phyloP scores from a whole-genome alignment of 2,797 vertebrate species.

The Sebastes steindachneri region DNA sequence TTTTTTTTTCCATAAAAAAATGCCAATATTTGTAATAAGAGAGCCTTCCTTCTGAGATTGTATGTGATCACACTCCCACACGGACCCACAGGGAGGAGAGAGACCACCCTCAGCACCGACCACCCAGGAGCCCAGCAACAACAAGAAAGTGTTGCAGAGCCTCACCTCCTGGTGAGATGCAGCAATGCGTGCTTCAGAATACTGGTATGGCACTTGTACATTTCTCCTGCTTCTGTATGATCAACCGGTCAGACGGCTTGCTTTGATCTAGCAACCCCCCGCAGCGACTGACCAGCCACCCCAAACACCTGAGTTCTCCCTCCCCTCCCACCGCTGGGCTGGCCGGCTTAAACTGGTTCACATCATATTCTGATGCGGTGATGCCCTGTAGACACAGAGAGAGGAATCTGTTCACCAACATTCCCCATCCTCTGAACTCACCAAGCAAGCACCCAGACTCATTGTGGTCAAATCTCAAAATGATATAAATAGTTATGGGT shows the following conservation, averaged over 20 bases:
- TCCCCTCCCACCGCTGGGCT: not conserved
- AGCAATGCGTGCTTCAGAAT: not conserved
- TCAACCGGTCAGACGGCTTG: not conserved
- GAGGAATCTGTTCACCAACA: not conserved
- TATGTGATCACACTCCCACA: not conserved
- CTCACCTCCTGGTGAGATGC: conserved; percentile 1
- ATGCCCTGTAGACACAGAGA: not conserved
- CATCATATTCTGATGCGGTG: not conserved
- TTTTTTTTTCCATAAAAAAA: not conserved
- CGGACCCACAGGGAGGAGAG: not conserved
- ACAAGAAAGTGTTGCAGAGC: not conserved
- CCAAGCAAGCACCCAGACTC: no score
- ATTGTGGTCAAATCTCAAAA: not conserved
- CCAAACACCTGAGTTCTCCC: not conserved
- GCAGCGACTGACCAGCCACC: not conserved
- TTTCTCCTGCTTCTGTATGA: not conserved
- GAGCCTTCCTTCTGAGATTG: not conserved
- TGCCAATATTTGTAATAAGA: not conserved
- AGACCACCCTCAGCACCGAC: not conserved
- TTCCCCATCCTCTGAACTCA: not conserved
- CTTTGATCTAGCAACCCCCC: conserved; percentile 18
- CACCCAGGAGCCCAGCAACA: not conserved
- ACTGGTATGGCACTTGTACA: not conserved
- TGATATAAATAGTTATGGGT: not conserved
- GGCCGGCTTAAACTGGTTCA: not conserved